Percentiles rank a stretch among this genome's conserved stretches.
Evolutionary conservation across 2,888 invertebrate species (phyloP).

Genomic region (Calameuta idolon): DNA sequence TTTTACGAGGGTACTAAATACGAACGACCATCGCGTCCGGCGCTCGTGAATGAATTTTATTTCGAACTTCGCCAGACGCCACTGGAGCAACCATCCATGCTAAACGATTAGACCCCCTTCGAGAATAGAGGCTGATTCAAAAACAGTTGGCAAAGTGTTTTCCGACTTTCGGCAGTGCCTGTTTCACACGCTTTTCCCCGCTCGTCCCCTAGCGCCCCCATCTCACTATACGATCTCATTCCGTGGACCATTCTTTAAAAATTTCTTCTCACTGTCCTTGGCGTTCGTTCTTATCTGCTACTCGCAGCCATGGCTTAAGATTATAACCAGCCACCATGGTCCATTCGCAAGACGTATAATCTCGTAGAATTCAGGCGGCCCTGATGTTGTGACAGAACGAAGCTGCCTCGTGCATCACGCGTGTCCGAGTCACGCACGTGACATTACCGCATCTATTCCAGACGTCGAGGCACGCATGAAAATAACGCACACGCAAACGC

Average conservation of each 20-base stretch:
- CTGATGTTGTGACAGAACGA: constrained; percentile 48
- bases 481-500: not conserved
- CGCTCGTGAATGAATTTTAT: not conserved
- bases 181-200: not conserved
- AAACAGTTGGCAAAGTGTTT: not conserved
- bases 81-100: not conserved
- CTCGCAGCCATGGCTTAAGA: not conserved
- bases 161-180: not conserved
- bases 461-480: not conserved
- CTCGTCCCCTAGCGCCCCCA: not conserved
- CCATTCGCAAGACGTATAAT: constrained; percentile 41
- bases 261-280: not conserved
- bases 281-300: not conserved
- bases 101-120: not conserved
- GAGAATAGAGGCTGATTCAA: not conserved
- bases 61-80: not conserved
- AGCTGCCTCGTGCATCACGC: constrained; percentile 43
- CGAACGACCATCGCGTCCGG: not conserved
- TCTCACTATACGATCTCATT: not conserved
- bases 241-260: not conserved
- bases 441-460: not conserved
- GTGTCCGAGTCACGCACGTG: not conserved
- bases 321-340: not conserved
- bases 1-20: not conserved
- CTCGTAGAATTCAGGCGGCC: constrained; percentile 45